Conservation (phyloP, 2,888 invertebrate species). For the Chrysopilus asiliformis region DNA sequence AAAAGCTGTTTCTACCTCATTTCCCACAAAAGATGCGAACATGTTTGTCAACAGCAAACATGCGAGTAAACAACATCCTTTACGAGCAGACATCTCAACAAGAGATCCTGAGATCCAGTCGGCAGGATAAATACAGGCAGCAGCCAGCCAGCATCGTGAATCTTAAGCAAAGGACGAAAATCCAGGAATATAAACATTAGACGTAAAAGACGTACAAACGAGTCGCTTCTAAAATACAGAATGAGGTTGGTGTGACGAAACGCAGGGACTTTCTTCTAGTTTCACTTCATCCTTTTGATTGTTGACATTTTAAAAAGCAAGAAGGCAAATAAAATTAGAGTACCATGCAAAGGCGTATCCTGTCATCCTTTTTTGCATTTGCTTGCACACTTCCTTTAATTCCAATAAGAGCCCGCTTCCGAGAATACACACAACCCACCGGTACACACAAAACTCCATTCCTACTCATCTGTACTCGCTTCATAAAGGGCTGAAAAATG, state of each 20-base stretch:
- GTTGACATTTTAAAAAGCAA: conserved; percentile 9
- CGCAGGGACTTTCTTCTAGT: no score
- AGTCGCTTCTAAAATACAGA: background rate
- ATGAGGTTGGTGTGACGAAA: no score
- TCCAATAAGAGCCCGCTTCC: conserved; percentile 8
- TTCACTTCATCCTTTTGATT: no score
- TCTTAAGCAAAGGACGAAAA: background rate
- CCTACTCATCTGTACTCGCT: no score
- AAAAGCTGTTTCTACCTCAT: no score
- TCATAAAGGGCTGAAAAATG: no score
- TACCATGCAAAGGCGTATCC: conserved; percentile 10
- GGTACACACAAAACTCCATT: no score
- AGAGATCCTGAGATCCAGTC: no score
- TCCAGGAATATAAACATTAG: background rate
- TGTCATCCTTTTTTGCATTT: conserved; percentile 5
- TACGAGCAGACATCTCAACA: no score
- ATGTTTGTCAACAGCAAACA: conserved; percentile 7
- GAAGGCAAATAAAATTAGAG: conserved; percentile 13
- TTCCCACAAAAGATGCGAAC: background rate
- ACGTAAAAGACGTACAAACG: background rate
- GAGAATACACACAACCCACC: no score
- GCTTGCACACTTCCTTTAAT: conserved; percentile 11
- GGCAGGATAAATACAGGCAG: no score
- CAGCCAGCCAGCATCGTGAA: background rate
- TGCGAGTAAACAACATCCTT: background rate